Evolutionary conservation across 2,113 vertebrate species (phyloP), one percentile per base, ranked within the genome.

Genomic region (Microcebus jonahi): DNA sequence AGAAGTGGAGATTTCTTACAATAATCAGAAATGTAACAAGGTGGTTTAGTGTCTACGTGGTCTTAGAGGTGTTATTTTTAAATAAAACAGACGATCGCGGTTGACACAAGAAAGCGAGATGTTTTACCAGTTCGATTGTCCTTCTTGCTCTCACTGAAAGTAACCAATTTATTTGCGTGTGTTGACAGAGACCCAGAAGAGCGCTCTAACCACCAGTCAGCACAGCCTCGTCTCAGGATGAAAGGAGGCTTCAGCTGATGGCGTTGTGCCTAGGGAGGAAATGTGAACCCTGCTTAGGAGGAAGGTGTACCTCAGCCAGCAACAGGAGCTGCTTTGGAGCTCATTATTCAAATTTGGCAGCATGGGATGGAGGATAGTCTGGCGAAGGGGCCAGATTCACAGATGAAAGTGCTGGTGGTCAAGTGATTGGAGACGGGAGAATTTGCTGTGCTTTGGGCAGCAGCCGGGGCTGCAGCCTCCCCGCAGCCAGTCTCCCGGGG

Each of bases 351-450:
- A 67, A 8, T 39, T 9, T 85, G 76, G 80, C 97, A 91, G 95
- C 93, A 90, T 77, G 81, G 96, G 94, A 90, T 77, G 81, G 3
- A 23, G 61, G 90, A 53, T 1, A 61, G 63, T 94, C 93, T 63
- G 70, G 59, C 7, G 23, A 92, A 23, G 67, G 70, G 68, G 36
- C 71, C 67, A 34, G 96, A 82, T 67, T 55, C 87, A 70, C 23
- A 81, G 94, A 96, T 96, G 95, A 96, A 79, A 94, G 67, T 14
- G 55, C 39, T 2, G 27, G 92, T 80, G 70, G 79, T 91, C 11
- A 92, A 96, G 92, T 73, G 97, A 97, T 23, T 79, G 82, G 88
- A 90, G 96, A 81, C 25, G 39, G 91, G 82, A 97, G 85, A 80
- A 85, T 76, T 11, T 2, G 92, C n/a, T 50, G 23, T 70, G 25